Conservation (phyloP, 2,113 vertebrate species). For the Mesoclemmys tuberculata region DNA sequence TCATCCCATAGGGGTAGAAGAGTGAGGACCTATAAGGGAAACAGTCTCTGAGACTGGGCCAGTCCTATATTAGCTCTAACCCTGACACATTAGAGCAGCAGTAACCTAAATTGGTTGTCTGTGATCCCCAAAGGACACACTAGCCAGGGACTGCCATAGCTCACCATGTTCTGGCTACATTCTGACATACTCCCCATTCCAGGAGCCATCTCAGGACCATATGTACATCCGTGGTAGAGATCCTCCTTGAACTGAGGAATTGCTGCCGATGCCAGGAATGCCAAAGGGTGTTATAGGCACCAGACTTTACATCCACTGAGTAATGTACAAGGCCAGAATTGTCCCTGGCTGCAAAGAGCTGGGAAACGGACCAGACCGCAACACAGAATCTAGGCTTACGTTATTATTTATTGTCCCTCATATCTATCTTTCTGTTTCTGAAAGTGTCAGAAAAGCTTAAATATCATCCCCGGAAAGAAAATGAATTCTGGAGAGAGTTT, state of each 20-base stretch:
- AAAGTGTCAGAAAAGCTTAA: background rate
- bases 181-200: no score
- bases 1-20: background rate
- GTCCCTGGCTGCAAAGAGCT: background rate
- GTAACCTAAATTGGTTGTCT: background rate
- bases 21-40: background rate
- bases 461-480: conserved; percentile 17
- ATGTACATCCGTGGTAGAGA: background rate
- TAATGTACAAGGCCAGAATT: background rate
- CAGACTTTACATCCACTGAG: no score
- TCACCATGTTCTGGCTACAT: no score
- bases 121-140: rapidly evolving
- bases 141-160: background rate
- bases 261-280: no score
- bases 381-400: background rate
- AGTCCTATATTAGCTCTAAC: background rate
- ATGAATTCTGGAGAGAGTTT: conserved; percentile 25
- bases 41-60: background rate
- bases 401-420: background rate
- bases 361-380: background rate
- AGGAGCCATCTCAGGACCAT: background rate
- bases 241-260: background rate
- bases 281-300: no score
- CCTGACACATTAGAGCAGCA: background rate
- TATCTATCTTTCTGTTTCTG: background rate